Conservation (phyloP, 2,888 invertebrate species). For the Creontiades dilutus region DNA sequence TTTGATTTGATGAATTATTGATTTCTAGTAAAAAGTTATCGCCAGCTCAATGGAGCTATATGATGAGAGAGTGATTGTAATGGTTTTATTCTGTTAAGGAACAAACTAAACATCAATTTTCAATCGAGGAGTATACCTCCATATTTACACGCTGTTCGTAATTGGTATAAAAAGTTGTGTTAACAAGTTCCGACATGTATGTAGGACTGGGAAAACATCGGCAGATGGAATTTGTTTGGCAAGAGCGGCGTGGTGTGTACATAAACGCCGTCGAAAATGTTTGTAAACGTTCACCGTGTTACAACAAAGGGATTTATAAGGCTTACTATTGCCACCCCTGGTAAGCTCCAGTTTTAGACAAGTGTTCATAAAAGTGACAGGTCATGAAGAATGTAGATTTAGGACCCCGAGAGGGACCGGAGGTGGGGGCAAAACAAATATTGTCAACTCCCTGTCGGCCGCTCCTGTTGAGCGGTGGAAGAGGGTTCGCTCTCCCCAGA, state of each 20-base stretch:
- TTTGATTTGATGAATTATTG: too few species aligned
- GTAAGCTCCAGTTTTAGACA: not conserved
- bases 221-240: not conserved
- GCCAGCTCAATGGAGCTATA: too few species aligned
- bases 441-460: conserved; percentile 37
- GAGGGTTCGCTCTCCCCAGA: not conserved
- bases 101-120: too few species aligned
- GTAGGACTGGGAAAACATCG: not conserved
- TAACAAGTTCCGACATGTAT: too few species aligned
- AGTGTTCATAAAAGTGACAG: conserved; percentile 38
- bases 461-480: conserved; percentile 7
- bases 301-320: conserved; percentile 25
- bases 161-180: too few species aligned
- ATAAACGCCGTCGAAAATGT: not conserved
- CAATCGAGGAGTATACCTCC: too few species aligned
- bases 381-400: conserved; percentile 40
- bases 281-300: not conserved
- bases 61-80: too few species aligned
- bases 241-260: not conserved
- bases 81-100: too few species aligned
- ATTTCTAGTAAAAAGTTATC: too few species aligned
- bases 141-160: too few species aligned
- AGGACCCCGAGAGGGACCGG: not conserved
- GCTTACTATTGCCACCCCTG: not conserved
- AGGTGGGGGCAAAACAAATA: conserved; percentile 13